Evolutionary conservation across 2,113 vertebrate genomes (phyloP), one percentile per base, ranked within the genome.

Genomic region (Acanthochromis polyacanthus): DNA sequence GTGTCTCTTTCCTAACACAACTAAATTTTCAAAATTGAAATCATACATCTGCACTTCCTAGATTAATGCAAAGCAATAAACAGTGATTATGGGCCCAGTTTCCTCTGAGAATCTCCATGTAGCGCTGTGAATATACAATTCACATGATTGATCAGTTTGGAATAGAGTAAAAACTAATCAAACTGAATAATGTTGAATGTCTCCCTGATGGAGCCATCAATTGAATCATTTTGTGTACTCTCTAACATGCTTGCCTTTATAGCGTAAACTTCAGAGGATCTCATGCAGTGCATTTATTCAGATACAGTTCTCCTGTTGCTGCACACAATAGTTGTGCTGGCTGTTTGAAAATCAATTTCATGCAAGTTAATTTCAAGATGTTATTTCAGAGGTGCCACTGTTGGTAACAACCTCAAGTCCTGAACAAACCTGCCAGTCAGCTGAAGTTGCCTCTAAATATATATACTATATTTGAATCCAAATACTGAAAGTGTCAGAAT

Each of bases 1-100:
- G 55, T 52, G 68, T 86, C 40, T 58, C 64, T 23, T 69, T 6
- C 9, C 19, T 2, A 28, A 66, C 45, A 25, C 75, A 89, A 79
- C 60, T 55, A 62, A 84, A 82, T 73, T 77, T 50, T 3, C 80
- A 55, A 75, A 78, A 85, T 70, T 77, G 4, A 80, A 88, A 74
- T 77, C 71, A 86, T 80, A 80, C 78, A 81, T 75, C 76, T 87
- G 82, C 77, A 75, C 73, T 67, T 85, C 58, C 28, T 53, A 57
- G 80, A 88, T 86, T 83, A 88, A 93, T 89, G 76, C 72, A 56
- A 74, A 70, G 80, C 75, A 91, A 93, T 91, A 92, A 92, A 87
- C 69, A 79, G 75, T 89, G 80, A 87, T 89, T 90, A 89, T 63
- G 66, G 32, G 40, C 32, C 17, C 56, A 62, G 48, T 78, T 81